Evolutionary conservation across 2,797 vertebrate genomes (phyloP).

Genomic region (Lacerta viridis): DNA sequence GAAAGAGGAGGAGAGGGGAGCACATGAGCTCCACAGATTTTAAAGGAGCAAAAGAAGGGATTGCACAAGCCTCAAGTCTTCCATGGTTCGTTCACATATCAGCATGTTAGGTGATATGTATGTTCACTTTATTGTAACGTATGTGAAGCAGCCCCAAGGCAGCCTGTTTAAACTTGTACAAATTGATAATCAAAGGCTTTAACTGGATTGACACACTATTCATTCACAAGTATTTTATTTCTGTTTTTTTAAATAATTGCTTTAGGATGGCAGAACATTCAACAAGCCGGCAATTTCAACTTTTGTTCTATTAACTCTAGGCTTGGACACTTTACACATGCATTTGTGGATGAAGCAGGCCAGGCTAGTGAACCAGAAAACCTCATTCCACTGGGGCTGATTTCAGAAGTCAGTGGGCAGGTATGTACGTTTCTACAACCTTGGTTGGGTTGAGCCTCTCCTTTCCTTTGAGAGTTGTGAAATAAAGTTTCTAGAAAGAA

Average conservation of each 20-base stretch:
- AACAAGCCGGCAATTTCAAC: neutral
- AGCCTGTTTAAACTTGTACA: neutral
- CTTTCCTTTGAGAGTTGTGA: neutral
- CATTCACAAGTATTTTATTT: neutral
- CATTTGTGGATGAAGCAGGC: slow-evolving; percentile 95
- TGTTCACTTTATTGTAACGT: too few species aligned
- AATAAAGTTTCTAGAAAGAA: slow-evolving; percentile 23
- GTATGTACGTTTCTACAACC: slow-evolving; percentile 72
- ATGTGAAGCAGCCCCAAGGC: neutral
- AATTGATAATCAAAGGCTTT: neutral
- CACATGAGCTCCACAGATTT: neutral
- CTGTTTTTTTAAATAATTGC: slow-evolving; percentile 14
- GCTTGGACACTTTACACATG: slow-evolving; percentile 93
- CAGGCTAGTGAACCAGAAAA: slow-evolving; percentile 95
- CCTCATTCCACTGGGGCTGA: slow-evolving; percentile 90
- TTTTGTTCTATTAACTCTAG: slow-evolving; percentile 75
- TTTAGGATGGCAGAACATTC: slow-evolving; percentile 63
- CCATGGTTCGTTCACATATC: neutral
- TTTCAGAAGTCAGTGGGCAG: slow-evolving; percentile 91
- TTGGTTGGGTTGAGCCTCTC: neutral
- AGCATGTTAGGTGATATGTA: neutral
- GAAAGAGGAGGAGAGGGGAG: neutral
- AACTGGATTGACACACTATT: neutral
- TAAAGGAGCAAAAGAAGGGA: too few species aligned
- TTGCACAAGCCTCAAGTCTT: neutral